Evolutionary conservation across 2,797 vertebrate species (phyloP), one percentile per base, ranked within the genome.

Genomic region (Tenualosa thibaudeaui): DNA sequence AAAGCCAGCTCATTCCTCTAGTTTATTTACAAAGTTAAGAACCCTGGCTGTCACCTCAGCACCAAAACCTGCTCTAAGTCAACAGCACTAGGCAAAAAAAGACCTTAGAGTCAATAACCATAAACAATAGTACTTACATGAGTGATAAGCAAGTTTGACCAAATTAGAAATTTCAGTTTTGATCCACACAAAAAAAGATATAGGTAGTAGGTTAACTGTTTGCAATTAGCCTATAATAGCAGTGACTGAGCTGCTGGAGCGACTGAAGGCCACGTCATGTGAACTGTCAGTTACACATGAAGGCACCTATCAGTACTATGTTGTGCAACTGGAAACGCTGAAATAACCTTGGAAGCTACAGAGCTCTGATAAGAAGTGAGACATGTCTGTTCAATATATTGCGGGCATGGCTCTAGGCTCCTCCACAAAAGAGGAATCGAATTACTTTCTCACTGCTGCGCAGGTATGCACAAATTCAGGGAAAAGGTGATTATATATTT

Each of bases 1-100:
- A 50, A 49, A 71, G 88, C 82, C 83, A 83, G 53, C 68, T 75
- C 37, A 82, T 85, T 22, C 12, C 83, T 82, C 49, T 88, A 88
- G 85, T 87, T 54, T 89, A 84, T 92, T 81, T 83, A 83, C 85
- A 56, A 31, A 50, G 83, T 15, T 6, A 75, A 75, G 37, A 75
- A 43, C 68, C 17, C 68, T 40, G 15, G 5, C 68, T 2, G 0
- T 37, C 68, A 43, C 0, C 26, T 0, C 62, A 31, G 26, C 24
- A 12, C 15, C 13, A 56, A 15, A 75, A 31, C 68, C 37, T 43
- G 15, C 43, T 75, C 68, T 75, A 46, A 3, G 46, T 46, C 46
- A 46, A 46, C 46, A 46, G 46, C 3, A 46, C 46, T 46, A 5
- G n/a, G n/a, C 13, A 56, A 15, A 75, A 58, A 58, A 68, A 24